Conservation (phyloP, 2,113 vertebrate genomes). For the Melanocharis versteri region DNA sequence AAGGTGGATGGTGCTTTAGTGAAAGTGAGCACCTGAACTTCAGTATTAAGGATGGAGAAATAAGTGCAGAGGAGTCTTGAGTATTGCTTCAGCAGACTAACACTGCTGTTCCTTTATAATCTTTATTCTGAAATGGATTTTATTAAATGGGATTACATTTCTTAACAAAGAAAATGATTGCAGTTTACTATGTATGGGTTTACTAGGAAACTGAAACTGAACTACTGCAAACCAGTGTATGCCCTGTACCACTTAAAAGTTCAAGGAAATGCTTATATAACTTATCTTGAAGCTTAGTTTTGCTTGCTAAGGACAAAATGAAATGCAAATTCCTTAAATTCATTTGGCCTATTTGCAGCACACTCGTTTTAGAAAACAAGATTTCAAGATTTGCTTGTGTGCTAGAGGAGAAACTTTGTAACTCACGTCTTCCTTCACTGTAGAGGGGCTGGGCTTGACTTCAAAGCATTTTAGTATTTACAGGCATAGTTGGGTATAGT, state of each 20-base stretch:
- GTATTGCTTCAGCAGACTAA: background rate
- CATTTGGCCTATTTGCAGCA: background rate
- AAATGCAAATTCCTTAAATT: background rate
- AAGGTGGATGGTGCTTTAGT: background rate
- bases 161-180: background rate
- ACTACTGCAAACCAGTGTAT: background rate
- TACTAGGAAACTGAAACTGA: background rate
- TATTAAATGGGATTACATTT: background rate
- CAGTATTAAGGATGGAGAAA: background rate
- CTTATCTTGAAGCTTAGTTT: background rate
- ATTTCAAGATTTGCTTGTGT: background rate
- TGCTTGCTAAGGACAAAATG: background rate
- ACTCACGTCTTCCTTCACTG: background rate
- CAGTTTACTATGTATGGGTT: background rate
- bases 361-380: background rate
- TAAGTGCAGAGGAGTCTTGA: background rate
- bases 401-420: background rate
- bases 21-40: background rate
- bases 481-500: background rate
- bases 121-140: background rate
- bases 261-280: background rate
- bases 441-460: background rate
- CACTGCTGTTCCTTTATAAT: background rate
- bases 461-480: background rate
- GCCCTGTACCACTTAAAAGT: background rate